Evolutionary conservation across 2,888 invertebrate genomes (phyloP).

Genomic region (Lycocerus yunnanus): DNA sequence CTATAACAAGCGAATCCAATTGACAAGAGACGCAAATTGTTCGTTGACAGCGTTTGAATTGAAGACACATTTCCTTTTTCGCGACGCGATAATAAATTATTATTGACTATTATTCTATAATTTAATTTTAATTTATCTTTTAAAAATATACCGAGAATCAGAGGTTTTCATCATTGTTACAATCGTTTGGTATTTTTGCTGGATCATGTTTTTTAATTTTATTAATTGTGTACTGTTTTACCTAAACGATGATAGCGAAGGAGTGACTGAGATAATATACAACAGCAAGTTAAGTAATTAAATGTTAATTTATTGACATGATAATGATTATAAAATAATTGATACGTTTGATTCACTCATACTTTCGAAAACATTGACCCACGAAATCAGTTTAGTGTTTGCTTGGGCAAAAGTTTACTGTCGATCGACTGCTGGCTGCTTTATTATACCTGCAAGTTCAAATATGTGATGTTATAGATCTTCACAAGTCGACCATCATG

Average conservation of each 20-base stretch:
- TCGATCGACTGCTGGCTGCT: neutral
- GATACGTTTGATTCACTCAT: slow-evolving; percentile 30
- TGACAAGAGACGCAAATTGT: no score
- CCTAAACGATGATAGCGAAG: neutral
- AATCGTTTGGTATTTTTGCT: neutral
- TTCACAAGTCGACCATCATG: neutral
- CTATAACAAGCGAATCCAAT: no score
- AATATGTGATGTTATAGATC: neutral
- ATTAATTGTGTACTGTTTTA: neutral
- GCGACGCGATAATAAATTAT: no score
- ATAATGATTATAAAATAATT: slow-evolving; percentile 29
- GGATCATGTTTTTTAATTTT: neutral
- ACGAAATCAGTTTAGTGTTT: slow-evolving; percentile 36
- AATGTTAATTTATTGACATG: slow-evolving; percentile 16
- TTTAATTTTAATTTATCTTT: no score
- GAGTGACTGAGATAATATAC: neutral
- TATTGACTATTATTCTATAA: no score
- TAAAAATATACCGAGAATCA: neutral
- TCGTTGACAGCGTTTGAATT: no score
- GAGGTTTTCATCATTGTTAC: neutral
- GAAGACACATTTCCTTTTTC: no score
- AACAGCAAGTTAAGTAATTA: neutral
- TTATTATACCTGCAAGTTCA: neutral
- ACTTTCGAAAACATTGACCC: slow-evolving; percentile 38
- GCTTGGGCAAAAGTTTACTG: slow-evolving; percentile 30